phyloP scores from a whole-genome alignment of 2,888 invertebrate species.

The Leucophora obtusa region DNA sequence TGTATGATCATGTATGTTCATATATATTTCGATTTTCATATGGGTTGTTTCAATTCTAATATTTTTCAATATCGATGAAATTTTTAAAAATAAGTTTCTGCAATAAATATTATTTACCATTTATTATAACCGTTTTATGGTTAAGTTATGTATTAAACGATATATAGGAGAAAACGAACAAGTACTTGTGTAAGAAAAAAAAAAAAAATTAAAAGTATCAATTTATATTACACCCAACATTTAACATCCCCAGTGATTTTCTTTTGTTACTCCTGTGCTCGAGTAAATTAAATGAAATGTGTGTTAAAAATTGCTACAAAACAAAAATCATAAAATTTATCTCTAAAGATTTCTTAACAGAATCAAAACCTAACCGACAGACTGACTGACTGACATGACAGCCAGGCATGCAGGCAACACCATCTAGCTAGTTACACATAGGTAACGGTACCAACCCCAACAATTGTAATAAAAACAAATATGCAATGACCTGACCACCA shows the following conservation, averaged over 20 bases:
- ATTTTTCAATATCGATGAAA: too few relatives aligned
- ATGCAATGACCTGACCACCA: slow-evolving; percentile 16
- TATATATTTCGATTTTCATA: too few relatives aligned
- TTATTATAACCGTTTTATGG: not conserved
- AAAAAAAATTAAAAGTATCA: slow-evolving; percentile 9
- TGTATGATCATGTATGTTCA: too few relatives aligned
- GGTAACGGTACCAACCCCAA: slow-evolving; percentile 7
- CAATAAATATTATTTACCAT: too few relatives aligned
- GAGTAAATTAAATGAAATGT: slow-evolving; percentile 75
- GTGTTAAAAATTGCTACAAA: slow-evolving; percentile 69
- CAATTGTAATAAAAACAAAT: slow-evolving; percentile 32
- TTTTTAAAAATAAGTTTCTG: too few relatives aligned
- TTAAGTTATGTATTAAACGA: not conserved
- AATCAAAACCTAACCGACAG: slow-evolving; percentile 15
- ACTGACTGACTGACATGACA: not conserved
- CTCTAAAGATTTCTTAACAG: slow-evolving; percentile 64
- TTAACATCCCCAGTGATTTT: slow-evolving; percentile 48
- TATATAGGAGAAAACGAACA: not conserved
- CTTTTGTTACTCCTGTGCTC: slow-evolving; percentile 34
- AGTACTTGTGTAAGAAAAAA: not conserved
- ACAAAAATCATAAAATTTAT: slow-evolving; percentile 46
- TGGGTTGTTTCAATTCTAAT: too few relatives aligned
- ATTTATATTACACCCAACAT: slow-evolving; percentile 41
- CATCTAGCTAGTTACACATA: not conserved
- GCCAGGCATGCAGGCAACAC: not conserved